phyloP scores from a whole-genome alignment of 2,113 vertebrate species.

The Elanoides forficatus region DNA sequence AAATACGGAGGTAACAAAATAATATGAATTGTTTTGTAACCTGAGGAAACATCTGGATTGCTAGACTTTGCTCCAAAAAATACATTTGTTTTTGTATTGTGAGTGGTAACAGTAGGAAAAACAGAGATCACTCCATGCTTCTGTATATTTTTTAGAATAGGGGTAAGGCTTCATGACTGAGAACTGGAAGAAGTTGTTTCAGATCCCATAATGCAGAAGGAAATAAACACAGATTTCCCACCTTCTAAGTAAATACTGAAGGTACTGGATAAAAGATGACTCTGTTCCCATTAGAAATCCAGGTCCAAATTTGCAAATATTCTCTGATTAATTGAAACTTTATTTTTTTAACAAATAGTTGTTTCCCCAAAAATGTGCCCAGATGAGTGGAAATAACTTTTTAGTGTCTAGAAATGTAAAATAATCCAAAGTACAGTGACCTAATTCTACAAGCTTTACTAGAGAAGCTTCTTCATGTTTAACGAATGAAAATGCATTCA shows the following conservation, averaged over 20 bases:
- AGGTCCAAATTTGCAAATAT: background rate
- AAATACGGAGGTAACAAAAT: background rate
- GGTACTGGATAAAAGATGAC: background rate
- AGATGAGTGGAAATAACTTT: background rate
- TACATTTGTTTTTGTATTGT: background rate
- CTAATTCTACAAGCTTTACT: background rate
- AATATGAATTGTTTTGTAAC: background rate
- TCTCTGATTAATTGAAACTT: background rate
- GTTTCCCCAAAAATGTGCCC: background rate
- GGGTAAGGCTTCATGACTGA: background rate
- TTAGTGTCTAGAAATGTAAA: background rate
- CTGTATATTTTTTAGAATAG: background rate
- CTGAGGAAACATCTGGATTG: background rate
- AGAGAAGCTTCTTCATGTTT: background rate
- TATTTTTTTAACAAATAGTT: background rate
- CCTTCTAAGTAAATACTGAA: background rate
- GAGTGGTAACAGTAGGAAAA: background rate
- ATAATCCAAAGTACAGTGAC: background rate
- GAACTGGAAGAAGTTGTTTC: background rate
- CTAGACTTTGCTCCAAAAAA: background rate
- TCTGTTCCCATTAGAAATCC: background rate
- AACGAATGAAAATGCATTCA: background rate
- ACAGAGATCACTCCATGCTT: background rate
- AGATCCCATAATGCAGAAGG: background rate
- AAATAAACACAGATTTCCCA: background rate